Percentiles rank a stretch among this genome's conserved stretches.
Evolutionary conservation across 2,797 vertebrate species (phyloP).

Genomic region (Acrocephalus scirpaceus): DNA sequence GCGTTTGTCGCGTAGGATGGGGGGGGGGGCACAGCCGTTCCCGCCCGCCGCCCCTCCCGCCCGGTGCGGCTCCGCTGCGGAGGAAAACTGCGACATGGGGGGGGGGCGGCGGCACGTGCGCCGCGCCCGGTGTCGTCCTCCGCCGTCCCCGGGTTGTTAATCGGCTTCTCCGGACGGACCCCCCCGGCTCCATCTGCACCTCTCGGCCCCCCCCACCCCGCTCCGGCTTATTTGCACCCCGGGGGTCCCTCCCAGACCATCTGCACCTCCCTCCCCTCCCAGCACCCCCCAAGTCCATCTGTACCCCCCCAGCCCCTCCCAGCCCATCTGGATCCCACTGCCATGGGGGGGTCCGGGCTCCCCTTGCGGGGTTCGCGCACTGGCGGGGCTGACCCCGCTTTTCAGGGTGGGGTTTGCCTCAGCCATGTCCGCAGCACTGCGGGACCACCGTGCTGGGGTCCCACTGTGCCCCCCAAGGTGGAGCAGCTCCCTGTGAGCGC

Average conservation of each 20-base stretch:
- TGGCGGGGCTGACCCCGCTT: no score
- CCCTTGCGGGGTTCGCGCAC: no score
- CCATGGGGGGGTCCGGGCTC: background rate
- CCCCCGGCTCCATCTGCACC: background rate
- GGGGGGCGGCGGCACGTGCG: background rate
- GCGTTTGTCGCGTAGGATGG: background rate
- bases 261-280: background rate
- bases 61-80: background rate
- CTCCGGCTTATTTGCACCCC: background rate
- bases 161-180: background rate
- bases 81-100: slow-evolving; percentile 4
- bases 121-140: background rate
- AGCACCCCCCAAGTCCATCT: background rate
- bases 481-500: background rate
- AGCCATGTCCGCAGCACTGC: background rate
- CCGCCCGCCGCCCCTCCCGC: background rate
- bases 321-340: background rate
- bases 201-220: no score
- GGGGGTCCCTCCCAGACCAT: background rate
- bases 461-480: background rate
- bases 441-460: background rate
- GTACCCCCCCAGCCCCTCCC: background rate
- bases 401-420: background rate
- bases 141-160: background rate
- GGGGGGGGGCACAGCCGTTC: background rate